Percentiles rank a stretch among this genome's conserved stretches.
Evolutionary conservation across 1,140 invertebrate species (phyloP).

Genomic region (Drosophila littoralis): DNA sequence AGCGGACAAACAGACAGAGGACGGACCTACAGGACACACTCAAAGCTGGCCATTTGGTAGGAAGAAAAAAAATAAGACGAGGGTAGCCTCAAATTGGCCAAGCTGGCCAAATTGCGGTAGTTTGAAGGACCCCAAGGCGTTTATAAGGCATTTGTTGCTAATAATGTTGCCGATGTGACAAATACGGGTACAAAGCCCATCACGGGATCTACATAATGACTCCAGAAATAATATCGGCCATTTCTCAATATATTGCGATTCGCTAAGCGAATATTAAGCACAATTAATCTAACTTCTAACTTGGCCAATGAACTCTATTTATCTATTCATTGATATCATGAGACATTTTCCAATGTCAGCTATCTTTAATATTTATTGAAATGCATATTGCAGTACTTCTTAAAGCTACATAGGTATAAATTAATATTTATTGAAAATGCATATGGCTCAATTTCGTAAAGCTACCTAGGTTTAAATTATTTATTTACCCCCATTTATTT

Average conservation of each 20-base stretch:
- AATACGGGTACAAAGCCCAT: conserved; percentile 38
- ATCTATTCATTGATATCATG: background rate
- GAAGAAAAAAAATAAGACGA: conserved; percentile 51
- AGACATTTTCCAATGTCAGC: background rate
- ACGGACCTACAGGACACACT: conserved; percentile 31
- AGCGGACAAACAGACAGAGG: conserved; percentile 56
- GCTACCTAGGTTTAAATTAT: too few species aligned
- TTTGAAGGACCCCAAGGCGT: conserved; percentile 37
- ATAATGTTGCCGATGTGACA: conserved; percentile 78
- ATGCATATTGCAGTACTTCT: background rate
- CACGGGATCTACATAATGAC: conserved; percentile 54
- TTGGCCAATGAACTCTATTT: background rate
- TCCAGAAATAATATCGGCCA: background rate
- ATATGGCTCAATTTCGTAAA: background rate
- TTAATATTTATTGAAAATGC: background rate
- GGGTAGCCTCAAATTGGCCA: conserved; percentile 69
- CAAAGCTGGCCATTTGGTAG: conserved; percentile 52
- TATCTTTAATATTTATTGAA: background rate
- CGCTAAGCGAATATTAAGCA: background rate
- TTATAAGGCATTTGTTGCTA: conserved; percentile 72
- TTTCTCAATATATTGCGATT: conserved; percentile 1
- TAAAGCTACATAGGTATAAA: too few species aligned
- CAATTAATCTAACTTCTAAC: background rate
- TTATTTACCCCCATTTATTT: too few species aligned
- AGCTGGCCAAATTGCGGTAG: conserved; percentile 64